Base-by-base conservation (phyloP, 2,797 vertebrate genomes). In the Hippoglossus hippoglossus region DNA sequence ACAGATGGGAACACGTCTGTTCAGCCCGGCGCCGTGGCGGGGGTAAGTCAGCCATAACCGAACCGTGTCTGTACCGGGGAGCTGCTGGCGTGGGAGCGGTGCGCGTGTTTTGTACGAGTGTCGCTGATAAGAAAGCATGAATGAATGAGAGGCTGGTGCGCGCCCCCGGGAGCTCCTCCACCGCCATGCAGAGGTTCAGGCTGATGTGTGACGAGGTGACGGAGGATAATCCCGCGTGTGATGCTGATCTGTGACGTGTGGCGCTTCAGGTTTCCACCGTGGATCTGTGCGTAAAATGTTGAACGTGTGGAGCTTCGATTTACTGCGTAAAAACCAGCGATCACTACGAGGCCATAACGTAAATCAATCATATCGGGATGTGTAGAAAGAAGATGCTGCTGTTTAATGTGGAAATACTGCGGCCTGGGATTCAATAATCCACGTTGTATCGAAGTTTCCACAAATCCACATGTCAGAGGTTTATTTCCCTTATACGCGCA, bases 1-100 rank as follows among this genome's bases (percentile, higher is more conserved):
- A 92, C 97, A 60, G 97, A 98, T 88, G 98, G 98, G 63, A 97
- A 95, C 94, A 96, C 97, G 56, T 96, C 97, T 24, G 97, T 99
- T 56, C 95, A 97, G 68, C 94, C 97, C 6, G 94, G 95, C 82
- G 92, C 91, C 73, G 67, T 91, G 76, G 49, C 85, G 60, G 92
- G 87, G 95, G 97, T 97, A 94, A 96, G 96, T 94, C 68, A 49
- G 75, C 71, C 44, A 2, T 81, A 71, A 54, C 61, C 70, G 31
- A 86, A 64, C 59, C 80, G 72, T 91, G 77, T 80, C 63, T 49
- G 44, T 77, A 71, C 67, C 56, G 62, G 52, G 75, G 75, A 58
- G 28, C 61, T 51, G 69, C 41, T 13, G 50, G 36, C 58, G 71
- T 31, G 58, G 34, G 26, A 24, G 74, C 64, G 63, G 82, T 50